Percentiles rank a stretch among this genome's conserved stretches.
phyloP scores from a whole-genome alignment of 2,113 vertebrate species.

The Seriola dumerili region DNA sequence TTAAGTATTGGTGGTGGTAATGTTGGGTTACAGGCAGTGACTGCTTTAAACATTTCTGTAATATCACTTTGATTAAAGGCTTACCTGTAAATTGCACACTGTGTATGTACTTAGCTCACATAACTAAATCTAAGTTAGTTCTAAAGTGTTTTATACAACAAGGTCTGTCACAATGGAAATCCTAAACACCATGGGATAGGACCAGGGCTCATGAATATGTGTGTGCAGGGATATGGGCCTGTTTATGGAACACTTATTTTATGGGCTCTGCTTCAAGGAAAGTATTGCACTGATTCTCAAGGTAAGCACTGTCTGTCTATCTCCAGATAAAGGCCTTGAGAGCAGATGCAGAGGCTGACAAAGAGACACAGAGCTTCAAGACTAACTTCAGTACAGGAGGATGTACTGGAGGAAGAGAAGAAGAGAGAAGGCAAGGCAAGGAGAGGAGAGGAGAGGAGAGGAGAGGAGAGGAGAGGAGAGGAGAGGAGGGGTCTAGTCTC shows the following conservation, averaged over 20 bases:
- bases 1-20: too few species aligned
- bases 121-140: not conserved
- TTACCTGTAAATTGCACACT: too few species aligned
- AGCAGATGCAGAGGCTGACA: slow-evolving; percentile 8
- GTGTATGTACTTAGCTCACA: not conserved
- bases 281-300: slow-evolving; percentile 18
- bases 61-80: too few species aligned
- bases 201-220: slow-evolving; percentile 5
- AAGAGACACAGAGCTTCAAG: slow-evolving; percentile 18
- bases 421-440: too few species aligned
- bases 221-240: not conserved
- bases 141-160: slow-evolving; percentile 4
- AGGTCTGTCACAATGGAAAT: not conserved
- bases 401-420: slow-evolving; percentile 1
- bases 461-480: not conserved
- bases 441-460: too few species aligned
- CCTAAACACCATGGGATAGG: not conserved
- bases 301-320: slow-evolving; percentile 24
- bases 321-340: slow-evolving; percentile 17
- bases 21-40: too few species aligned
- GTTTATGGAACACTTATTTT: slow-evolving; percentile 26
- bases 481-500: not conserved
- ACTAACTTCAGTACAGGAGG: not conserved
- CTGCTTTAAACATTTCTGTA: too few species aligned
- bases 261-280: slow-evolving; percentile 18